phyloP scores from a whole-genome alignment of 92 coral and sea anemone genomes.

The Siderastrea radians region DNA sequence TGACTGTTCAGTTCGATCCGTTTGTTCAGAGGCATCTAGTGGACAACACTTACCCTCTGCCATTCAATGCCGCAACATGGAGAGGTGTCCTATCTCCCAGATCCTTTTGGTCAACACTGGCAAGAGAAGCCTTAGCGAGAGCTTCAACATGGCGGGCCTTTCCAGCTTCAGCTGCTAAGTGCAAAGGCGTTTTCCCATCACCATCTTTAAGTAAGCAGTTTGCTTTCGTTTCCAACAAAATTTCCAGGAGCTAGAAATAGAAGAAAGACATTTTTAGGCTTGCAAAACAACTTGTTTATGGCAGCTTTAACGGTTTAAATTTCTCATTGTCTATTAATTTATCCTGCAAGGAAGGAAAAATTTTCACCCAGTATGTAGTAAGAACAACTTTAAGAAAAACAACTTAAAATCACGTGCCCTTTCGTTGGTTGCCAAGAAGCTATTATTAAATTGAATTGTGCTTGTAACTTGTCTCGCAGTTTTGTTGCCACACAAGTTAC shows the following conservation, averaged over 20 bases:
- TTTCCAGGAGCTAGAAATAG: slow-evolving; percentile 53
- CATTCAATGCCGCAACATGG: slow-evolving; percentile 82
- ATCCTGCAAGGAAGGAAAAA: no score
- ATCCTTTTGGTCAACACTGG: slow-evolving; percentile 71
- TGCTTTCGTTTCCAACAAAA: slow-evolving; percentile 68
- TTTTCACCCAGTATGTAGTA: no score
- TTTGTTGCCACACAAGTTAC: no score
- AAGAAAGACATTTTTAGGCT: background rate
- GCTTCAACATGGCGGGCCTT: slow-evolving; percentile 67
- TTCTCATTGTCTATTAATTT: background rate
- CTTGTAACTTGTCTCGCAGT: no score
- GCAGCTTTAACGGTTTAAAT: no score
- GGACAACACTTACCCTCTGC: slow-evolving; percentile 51
- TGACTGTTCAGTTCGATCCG: no score
- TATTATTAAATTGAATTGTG: no score
- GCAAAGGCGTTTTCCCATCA: slow-evolving; percentile 74
- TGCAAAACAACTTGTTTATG: no score
- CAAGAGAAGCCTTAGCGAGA: slow-evolving; percentile 57
- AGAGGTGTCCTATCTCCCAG: slow-evolving; percentile 67
- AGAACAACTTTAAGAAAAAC: no score
- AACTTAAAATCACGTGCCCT: no score
- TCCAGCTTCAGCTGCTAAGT: slow-evolving; percentile 80
- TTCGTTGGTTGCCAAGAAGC: no score
- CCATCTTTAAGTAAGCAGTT: slow-evolving; percentile 73
- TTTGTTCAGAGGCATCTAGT: background rate